A percentile compares a stretch with the other conserved stretches of the same genome.
phyloP scores from a whole-genome alignment of 1,140 invertebrate genomes.

The Drosophila sucinea region DNA sequence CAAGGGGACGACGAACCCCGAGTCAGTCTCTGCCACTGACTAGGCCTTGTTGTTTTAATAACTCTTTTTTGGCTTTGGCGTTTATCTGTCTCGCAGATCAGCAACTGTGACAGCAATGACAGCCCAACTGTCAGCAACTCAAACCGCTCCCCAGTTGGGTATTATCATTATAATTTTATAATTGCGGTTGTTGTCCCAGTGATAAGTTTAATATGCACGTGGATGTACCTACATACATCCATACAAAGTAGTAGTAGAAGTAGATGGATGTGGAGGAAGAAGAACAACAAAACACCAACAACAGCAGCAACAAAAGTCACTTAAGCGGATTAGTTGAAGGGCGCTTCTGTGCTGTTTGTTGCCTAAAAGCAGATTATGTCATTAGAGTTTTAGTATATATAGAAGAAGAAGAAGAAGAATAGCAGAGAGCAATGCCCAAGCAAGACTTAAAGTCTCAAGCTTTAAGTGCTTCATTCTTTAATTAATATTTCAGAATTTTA shows the following conservation, averaged over 20 bases:
- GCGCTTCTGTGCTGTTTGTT: conserved; percentile 51
- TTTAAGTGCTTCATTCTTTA: conserved; percentile 30
- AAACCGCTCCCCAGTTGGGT: conserved; percentile 65
- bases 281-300: conserved; percentile 31
- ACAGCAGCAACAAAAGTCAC: conserved; percentile 65
- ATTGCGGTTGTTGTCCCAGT: conserved; percentile 74
- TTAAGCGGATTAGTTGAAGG: conserved; percentile 79
- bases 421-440: conserved; percentile 14
- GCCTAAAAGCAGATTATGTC: conserved; percentile 80
- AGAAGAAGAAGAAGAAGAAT: neutral
- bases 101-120: conserved; percentile 56
- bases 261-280: conserved; percentile 16
- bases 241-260: neutral
- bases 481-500: conserved; percentile 25
- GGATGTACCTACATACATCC: conserved; percentile 22
- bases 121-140: conserved; percentile 73
- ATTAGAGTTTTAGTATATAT: conserved; percentile 60
- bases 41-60: conserved; percentile 72
- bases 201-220: conserved; percentile 78
- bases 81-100: conserved; percentile 67
- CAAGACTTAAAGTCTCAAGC: conserved; percentile 36
- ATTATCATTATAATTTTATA: conserved; percentile 82
- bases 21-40: conserved; percentile 15
- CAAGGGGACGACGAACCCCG: conserved; percentile 19
- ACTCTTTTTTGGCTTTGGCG: conserved; percentile 64